Evolutionary conservation across 2,797 vertebrate species (phyloP).

Genomic region (Gymnocypris eckloni): DNA sequence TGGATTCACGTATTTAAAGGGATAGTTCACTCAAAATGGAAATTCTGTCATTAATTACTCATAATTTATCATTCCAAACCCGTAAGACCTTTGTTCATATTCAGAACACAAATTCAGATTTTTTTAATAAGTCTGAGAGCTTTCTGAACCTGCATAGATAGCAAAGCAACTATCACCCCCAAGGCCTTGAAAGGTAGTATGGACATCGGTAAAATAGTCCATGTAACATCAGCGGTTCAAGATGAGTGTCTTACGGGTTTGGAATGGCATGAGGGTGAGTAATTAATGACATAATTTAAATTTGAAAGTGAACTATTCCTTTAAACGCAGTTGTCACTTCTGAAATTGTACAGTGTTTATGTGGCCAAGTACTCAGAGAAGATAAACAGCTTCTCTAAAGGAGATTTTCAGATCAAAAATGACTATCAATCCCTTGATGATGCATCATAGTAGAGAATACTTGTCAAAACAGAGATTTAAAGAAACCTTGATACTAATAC

Average conservation of each 20-base stretch:
- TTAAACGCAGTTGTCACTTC: not conserved
- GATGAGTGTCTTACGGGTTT: not conserved
- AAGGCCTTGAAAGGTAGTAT: not conserved
- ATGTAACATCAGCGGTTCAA: not conserved
- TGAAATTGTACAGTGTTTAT: not conserved
- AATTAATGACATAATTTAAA: not conserved
- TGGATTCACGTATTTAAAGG: not conserved
- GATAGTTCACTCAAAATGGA: not conserved
- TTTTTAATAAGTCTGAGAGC: not conserved
- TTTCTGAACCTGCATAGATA: not conserved
- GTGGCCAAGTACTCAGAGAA: not conserved
- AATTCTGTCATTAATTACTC: not conserved
- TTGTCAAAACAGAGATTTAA: constrained; percentile 2
- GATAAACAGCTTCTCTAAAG: not conserved
- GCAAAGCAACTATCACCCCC: not conserved
- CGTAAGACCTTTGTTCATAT: not conserved
- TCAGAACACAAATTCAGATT: not conserved
- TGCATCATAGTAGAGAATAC: not conserved
- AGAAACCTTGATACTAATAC: constrained; percentile 7
- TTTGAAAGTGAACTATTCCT: not conserved
- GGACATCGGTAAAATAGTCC: not conserved
- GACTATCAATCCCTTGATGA: not conserved
- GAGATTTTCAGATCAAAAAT: not conserved
- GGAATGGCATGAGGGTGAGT: not conserved
- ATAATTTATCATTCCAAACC: not conserved